Evolutionary conservation across 1,140 invertebrate genomes (phyloP), one percentile per base, ranked within the genome.

Genomic region (Pinna nobilis): DNA sequence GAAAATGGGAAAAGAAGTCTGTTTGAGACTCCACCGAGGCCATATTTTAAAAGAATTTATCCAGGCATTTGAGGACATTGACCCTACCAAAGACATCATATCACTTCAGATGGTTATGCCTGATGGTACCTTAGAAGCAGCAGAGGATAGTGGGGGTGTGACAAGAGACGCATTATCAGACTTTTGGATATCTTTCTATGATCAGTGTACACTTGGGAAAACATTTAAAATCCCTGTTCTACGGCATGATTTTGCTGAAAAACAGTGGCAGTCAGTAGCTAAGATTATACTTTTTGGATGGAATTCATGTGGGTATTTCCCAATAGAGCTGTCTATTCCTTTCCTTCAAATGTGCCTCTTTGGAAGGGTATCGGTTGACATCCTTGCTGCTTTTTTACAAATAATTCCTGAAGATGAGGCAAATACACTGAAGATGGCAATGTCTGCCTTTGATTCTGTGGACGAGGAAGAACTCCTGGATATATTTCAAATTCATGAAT

Each of bases 261-360:
- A 28, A 44, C 51, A 79, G 60, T 79, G 77, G 77, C 18, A 59
- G 51, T 47, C 77, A 20, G 61, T 76, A 1, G 68, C 57, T 2
- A 79, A 53, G 53, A 70, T 76, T 7, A 59, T 76, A n/a, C 18
- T 59, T 13, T 72, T 72, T 70, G 76, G 72, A 35, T 78, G 68
- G 68, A 39, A 64, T 37, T 28, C 37, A 7, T 20, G 30, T 53
- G 47, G 39, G 35, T 76, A 76, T 55, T 75, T 67, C 65, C 77
- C 77, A 39, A 50, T 78, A 37, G 33, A 71, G n/a, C 49, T 75
- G 33, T 70, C 67, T 15, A 35, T 25, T 3, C 32, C 49, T 33
- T 75, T 78, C 35, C 53, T 64, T 28, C 57, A 79, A 49, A 49
- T 47, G 15, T 72, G 69, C 47, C 49, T 76, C 0, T 79, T 25